A percentile compares a stretch with the other conserved stretches of the same genome.
Evolutionary conservation across 53 echinoderm and acorn worm species (phyloP).

Genomic region (Hippasteria phrygiana): DNA sequence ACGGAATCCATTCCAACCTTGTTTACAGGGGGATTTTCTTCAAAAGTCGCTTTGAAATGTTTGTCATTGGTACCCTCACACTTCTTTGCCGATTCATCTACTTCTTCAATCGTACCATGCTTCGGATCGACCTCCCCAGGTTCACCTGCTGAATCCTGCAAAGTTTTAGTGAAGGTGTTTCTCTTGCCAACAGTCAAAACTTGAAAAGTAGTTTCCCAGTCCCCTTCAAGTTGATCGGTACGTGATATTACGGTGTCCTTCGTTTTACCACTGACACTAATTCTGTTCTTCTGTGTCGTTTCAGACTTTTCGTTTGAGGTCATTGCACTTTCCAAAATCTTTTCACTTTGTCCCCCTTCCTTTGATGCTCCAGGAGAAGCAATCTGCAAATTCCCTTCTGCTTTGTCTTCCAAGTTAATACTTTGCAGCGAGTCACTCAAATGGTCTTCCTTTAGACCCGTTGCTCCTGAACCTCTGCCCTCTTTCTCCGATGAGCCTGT

Average conservation of each 20-base stretch:
- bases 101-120: no score
- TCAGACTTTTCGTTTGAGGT: not conserved
- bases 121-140: no score
- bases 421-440: not conserved
- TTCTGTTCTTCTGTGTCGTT: not conserved
- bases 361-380: not conserved
- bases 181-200: no score
- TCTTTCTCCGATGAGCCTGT: not conserved
- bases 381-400: not conserved
- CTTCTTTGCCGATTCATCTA: no score
- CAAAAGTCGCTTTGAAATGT: no score
- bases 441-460: not conserved
- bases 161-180: no score
- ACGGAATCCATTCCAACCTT: no score
- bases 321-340: not conserved
- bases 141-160: no score
- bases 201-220: no score
- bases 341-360: not conserved
- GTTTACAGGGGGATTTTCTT: no score
- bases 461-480: not conserved
- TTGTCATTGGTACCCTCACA: no score
- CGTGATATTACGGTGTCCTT: not conserved
- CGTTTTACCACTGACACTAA: not conserved
- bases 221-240: no score
- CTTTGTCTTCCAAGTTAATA: not conserved